Evolutionary conservation across 2,797 vertebrate genomes (phyloP).

Genomic region (Eulemur albifrons): DNA sequence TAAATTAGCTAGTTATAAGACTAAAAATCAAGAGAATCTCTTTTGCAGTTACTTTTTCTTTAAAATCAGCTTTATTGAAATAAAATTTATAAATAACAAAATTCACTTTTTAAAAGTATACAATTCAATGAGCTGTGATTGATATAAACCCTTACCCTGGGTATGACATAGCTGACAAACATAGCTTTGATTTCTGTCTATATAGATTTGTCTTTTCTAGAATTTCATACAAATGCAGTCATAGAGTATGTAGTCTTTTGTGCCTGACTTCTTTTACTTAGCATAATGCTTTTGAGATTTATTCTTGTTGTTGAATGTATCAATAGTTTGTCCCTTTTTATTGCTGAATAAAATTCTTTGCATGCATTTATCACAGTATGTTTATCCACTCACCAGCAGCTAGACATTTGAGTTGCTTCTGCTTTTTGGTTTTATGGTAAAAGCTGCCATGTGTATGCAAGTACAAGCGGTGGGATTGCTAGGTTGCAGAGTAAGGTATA

Average conservation of each 20-base stretch:
- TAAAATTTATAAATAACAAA: not conserved
- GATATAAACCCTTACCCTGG: not conserved
- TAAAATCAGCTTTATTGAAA: conserved; percentile 7
- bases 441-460: not conserved
- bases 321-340: not conserved
- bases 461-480: not conserved
- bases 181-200: not conserved
- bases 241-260: not conserved
- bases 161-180: not conserved
- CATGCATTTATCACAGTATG: not conserved
- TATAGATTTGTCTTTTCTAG: not conserved
- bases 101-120: not conserved
- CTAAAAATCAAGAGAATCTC: conserved; percentile 21
- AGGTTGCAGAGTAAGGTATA: not conserved
- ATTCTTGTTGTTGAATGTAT: not conserved
- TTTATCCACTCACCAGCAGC: not conserved
- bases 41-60: not conserved
- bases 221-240: not conserved
- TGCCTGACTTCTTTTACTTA: conserved; percentile 3
- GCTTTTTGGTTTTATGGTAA: not conserved
- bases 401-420: not conserved
- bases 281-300: not conserved
- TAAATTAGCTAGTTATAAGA: not conserved
- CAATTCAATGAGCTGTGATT: not conserved
- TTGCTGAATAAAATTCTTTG: not conserved